Percentiles rank a stretch among this genome's conserved stretches.
Evolutionary conservation across 2,888 invertebrate species (phyloP).

Genomic region (Pheosia tremula): DNA sequence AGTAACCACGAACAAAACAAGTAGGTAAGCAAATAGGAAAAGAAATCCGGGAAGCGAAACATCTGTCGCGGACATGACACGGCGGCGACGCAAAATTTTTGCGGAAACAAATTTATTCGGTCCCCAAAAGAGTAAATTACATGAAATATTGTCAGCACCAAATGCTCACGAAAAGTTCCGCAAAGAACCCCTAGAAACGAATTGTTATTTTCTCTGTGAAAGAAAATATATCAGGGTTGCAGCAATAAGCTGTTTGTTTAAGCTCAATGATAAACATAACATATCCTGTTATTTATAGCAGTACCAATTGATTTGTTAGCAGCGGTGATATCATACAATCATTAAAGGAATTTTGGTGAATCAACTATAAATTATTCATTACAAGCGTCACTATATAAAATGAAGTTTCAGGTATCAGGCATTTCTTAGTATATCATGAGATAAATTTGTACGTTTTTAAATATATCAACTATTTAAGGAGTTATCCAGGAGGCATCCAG

Average conservation of each 20-base stretch:
- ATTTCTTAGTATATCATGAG: no score
- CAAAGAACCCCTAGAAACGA: constrained; percentile 37
- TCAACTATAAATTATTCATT: no score
- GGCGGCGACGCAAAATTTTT: constrained; percentile 39
- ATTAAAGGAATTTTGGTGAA: no score
- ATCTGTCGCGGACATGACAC: constrained; percentile 62
- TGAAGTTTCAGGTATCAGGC: no score
- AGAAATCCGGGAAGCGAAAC: constrained; percentile 49
- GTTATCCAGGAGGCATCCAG: no score
- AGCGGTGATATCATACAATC: no score
- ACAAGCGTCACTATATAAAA: no score
- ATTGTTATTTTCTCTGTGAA: constrained; percentile 49
- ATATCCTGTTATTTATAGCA: no score
- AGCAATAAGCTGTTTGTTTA: not conserved
- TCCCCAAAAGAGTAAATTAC: constrained; percentile 75
- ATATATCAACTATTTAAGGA: no score
- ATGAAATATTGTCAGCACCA: constrained; percentile 72
- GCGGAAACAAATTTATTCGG: constrained; percentile 69
- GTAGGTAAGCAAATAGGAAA: constrained; percentile 20
- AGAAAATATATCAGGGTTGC: not conserved
- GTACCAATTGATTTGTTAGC: no score
- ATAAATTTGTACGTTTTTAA: no score
- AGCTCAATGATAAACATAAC: no score
- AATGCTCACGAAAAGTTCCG: constrained; percentile 51
- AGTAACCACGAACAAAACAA: not conserved